These are phyloP conservation scores for Macrosoma leucophasiata DNA, from an alignment of 2,888 invertebrate genomes.

Conservation along the genomic window DNA sequence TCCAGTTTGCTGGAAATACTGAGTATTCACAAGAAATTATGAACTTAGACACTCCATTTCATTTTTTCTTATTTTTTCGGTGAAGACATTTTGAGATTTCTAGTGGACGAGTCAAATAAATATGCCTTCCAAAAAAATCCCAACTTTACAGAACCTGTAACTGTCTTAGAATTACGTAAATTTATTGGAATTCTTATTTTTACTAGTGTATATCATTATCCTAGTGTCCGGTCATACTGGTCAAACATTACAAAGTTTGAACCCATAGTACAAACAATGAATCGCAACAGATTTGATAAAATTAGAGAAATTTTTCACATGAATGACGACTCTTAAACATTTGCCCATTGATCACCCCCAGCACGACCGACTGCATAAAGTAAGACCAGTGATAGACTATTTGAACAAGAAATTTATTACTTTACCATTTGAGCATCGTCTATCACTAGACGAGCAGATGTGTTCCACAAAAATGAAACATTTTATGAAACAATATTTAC, in stretches of 20 bases:
- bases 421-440: constrained; percentile 25
- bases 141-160: constrained; percentile 31
- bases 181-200: constrained; percentile 33
- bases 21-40: constrained; percentile 33
- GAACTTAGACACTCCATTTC: constrained; percentile 32
- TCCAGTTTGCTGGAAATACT: constrained; percentile 30
- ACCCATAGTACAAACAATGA: constrained; percentile 28
- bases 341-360: constrained; percentile 26
- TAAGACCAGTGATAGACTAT: constrained; percentile 32
- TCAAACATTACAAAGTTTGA: constrained; percentile 28
- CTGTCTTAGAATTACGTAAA: constrained; percentile 32
- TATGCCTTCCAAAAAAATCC: constrained; percentile 31
- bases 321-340: constrained; percentile 29
- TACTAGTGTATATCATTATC: constrained; percentile 27
- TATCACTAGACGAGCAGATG: constrained; percentile 28
- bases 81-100: constrained; percentile 30
- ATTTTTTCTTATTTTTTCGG: constrained; percentile 34
- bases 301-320: constrained; percentile 29
- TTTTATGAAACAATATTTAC: constrained; percentile 26
- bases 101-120: constrained; percentile 26
- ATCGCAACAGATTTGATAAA: constrained; percentile 31
- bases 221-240: constrained; percentile 31
- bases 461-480: constrained; percentile 25
- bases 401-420: constrained; percentile 24
- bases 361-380: constrained; percentile 31